Evolutionary conservation across 2,888 invertebrate species (phyloP).

Genomic region (Antheraea assamensis): DNA sequence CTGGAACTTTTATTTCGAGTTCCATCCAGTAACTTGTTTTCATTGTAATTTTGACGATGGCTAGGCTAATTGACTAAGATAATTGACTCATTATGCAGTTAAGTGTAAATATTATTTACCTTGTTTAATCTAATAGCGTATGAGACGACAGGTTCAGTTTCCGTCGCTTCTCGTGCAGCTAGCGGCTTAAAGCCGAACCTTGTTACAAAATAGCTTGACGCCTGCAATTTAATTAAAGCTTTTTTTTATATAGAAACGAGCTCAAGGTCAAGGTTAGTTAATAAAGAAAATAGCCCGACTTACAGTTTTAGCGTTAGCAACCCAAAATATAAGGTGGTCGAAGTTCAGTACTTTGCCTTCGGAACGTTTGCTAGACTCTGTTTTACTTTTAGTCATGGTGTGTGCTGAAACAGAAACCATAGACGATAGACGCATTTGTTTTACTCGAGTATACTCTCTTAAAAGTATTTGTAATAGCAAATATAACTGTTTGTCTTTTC

Average conservation of each 20-base stretch:
- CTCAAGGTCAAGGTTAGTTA: too few species aligned
- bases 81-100: too few species aligned
- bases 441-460: neutral
- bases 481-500: too few species aligned
- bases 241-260: neutral
- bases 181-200: conserved; percentile 95
- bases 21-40: too few species aligned
- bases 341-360: conserved; percentile 66
- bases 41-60: too few species aligned
- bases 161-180: conserved; percentile 94
- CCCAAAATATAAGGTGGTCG: conserved; percentile 73
- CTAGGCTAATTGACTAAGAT: too few species aligned
- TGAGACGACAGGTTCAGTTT: conserved; percentile 87
- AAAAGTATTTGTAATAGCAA: too few species aligned
- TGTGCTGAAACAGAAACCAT: neutral
- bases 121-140: conserved; percentile 95
- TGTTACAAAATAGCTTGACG: conserved; percentile 95
- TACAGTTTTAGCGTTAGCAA: conserved; percentile 72
- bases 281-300: conserved; percentile 32
- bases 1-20: too few species aligned
- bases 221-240: conserved; percentile 80
- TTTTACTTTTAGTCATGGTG: conserved; percentile 55
- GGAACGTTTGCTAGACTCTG: conserved; percentile 12
- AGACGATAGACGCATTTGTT: neutral
- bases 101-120: conserved; percentile 67